Base-by-base conservation (phyloP, 2,113 vertebrate species). In the Oreochromis aureus region DNA sequence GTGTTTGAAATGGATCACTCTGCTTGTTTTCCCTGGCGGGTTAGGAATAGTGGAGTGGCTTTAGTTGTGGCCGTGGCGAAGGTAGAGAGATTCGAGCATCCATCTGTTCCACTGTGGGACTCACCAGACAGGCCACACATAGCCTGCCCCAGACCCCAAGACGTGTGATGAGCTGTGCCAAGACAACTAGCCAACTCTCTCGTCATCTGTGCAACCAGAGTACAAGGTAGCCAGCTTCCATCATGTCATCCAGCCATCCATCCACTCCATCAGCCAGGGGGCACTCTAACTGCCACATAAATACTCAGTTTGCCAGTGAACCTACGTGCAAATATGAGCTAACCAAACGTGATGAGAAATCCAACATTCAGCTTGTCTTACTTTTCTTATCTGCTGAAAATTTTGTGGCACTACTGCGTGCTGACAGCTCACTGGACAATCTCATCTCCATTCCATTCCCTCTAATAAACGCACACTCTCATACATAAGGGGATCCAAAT, bases 11-110 rank as follows among this genome's bases (percentile, higher is more conserved):
- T 87, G 76, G 84, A 95, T 89, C 86, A 5, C 54, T 6, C 6
- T 90, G 91, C 91, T 95, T 94, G 90, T 93, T 95, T 96, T 93
- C 80, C 79, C 91, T 90, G 85, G 88, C 66, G 80, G 66, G 15
- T 82, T 71, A 22, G 44, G 66, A 89, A 39, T 30, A 36, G 61
- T 44, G 71, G 46, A 82, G 83, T 61, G 80, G 82, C 81, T 86
- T 90, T n/a, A 78, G 80, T 58, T 73, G 85, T 59, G 88, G 84
- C 22, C 30, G 4, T 32, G 44, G 76, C 27, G 39, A 56, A 82
- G 53, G 54, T 85, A 84, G 79, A 73, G 24, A 59, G 79, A 54
- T 82, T 81, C 36, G 15, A 18, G 24, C 41, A 81, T 85, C 55
- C 71, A 76, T 92, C 56, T 83, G 83, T 89, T 78, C 39, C 69